Percentiles rank a stretch among this genome's conserved stretches.
Conservation (phyloP, 2,113 vertebrate genomes). For the Mesitornis unicolor region DNA sequence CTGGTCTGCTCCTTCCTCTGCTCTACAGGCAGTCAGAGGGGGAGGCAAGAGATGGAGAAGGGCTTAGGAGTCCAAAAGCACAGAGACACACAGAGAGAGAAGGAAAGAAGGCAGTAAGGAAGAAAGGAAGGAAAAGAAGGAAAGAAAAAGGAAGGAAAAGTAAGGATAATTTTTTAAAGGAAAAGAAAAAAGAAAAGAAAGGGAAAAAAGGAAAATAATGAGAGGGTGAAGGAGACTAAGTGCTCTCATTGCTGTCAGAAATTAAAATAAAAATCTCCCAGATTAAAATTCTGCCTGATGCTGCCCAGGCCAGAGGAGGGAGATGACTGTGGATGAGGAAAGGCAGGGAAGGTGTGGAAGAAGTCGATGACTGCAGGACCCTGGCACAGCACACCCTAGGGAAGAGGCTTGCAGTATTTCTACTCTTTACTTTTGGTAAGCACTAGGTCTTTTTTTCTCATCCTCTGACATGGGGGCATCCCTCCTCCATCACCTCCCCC, state of each 20-base stretch:
- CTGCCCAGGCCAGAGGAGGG: neutral
- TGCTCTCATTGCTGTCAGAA: neutral
- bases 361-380: neutral
- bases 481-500: neutral
- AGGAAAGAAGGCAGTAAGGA: neutral
- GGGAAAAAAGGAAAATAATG: neutral
- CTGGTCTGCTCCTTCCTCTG: neutral
- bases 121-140: neutral
- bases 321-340: neutral
- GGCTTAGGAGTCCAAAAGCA: neutral
- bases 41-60: neutral
- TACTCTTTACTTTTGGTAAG: neutral
- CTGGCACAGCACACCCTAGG: fast-evolving
- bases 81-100: neutral
- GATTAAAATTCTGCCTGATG: neutral
- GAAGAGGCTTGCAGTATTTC: neutral
- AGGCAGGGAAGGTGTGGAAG: neutral
- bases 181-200: neutral
- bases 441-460: neutral
- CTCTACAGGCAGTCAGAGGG: neutral
- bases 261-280: neutral
- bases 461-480: neutral
- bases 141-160: neutral
- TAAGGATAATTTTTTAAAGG: too few species aligned
- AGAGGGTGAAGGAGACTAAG: neutral